Conservation (phyloP, 2,113 vertebrate species). For the Psettodes erumei region DNA sequence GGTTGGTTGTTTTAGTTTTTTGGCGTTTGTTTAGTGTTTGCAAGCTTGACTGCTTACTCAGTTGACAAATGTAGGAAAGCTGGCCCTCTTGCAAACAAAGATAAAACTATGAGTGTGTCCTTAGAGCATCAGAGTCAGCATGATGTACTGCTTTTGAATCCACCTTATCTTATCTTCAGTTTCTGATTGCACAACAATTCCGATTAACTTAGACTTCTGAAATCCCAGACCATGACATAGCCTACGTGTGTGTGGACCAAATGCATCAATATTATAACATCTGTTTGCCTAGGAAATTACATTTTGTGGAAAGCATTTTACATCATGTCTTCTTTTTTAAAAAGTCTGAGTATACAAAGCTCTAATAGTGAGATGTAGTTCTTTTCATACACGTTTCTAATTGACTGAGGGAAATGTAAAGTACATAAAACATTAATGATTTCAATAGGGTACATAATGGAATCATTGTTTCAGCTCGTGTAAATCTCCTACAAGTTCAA, state of each 20-base stretch:
- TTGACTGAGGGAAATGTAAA: background rate
- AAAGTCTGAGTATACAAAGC: background rate
- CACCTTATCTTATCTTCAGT: slow-evolving; percentile 21
- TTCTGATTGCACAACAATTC: slow-evolving; percentile 12
- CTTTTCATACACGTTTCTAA: background rate
- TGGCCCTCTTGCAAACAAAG: background rate
- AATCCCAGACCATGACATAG: slow-evolving; percentile 10
- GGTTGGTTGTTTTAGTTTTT: slow-evolving; percentile 78
- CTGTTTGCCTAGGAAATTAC: slow-evolving; percentile 38
- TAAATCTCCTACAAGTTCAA: too few relatives aligned
- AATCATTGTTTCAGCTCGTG: background rate
- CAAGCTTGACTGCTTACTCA: slow-evolving; percentile 62
- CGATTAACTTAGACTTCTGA: slow-evolving; percentile 5
- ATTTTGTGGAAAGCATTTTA: slow-evolving; percentile 42
- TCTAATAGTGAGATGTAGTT: background rate
- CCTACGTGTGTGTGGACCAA: slow-evolving; percentile 13
- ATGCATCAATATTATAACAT: slow-evolving; percentile 11
- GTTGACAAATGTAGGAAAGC: slow-evolving; percentile 14
- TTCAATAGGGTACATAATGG: background rate
- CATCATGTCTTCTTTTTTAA: background rate
- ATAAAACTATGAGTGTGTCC: slow-evolving; percentile 17
- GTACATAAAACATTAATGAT: background rate
- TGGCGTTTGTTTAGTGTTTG: slow-evolving; percentile 76
- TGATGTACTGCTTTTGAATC: background rate
- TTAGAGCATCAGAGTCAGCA: background rate